Percentiles rank a stretch among this genome's conserved stretches.
Evolutionary conservation across 2,113 vertebrate species (phyloP).

Genomic region (Gambusia affinis): DNA sequence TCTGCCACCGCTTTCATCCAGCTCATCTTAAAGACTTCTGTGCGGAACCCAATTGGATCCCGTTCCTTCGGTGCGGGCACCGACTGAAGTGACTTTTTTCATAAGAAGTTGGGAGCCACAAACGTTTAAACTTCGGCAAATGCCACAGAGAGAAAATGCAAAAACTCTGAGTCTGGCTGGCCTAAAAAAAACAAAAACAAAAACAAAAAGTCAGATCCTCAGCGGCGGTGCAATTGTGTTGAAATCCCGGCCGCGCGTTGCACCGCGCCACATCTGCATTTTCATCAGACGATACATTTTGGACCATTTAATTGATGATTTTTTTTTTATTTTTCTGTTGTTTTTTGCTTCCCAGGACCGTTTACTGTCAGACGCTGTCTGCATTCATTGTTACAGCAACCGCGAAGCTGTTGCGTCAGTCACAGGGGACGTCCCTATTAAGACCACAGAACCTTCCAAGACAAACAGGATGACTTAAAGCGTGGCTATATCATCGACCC

Average conservation of each 20-base stretch:
- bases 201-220: too few relatives aligned
- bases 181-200: constrained; percentile 21
- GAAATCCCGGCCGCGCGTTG: constrained; percentile 67
- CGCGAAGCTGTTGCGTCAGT: constrained; percentile 81
- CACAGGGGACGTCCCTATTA: constrained; percentile 80
- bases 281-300: constrained; percentile 79
- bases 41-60: constrained; percentile 69
- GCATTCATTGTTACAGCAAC: constrained; percentile 76
- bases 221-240: constrained; percentile 63
- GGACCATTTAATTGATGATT: constrained; percentile 75
- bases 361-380: constrained; percentile 74
- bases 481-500: constrained; percentile 73
- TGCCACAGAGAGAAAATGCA: constrained; percentile 53
- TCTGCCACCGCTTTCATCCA: constrained; percentile 78
- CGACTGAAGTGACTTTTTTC: constrained; percentile 74
- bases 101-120: constrained; percentile 68
- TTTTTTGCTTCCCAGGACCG: constrained; percentile 61
- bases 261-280: constrained; percentile 67
- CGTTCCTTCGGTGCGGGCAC: constrained; percentile 66
- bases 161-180: constrained; percentile 35
- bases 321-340: constrained; percentile 21
- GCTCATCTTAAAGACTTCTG: constrained; percentile 69
- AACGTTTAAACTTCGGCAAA: constrained; percentile 71
- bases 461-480: constrained; percentile 83
- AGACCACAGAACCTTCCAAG: constrained; percentile 77